Conservation (phyloP, 2,797 vertebrate species). For the Synanceia verrucosa region DNA sequence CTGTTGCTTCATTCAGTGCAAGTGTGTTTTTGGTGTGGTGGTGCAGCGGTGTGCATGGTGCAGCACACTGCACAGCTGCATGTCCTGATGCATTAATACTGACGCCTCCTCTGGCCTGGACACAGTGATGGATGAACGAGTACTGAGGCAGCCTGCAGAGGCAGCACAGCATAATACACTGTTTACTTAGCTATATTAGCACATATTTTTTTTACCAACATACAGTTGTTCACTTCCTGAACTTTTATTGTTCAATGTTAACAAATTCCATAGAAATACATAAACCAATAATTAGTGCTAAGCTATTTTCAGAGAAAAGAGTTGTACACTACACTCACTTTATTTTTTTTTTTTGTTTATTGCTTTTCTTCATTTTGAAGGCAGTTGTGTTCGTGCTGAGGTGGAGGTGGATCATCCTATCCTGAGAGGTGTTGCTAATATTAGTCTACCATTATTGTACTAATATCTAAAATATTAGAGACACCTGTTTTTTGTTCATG, state of each 20-base stretch:
- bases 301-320: neutral
- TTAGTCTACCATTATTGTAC: neutral
- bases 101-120: slow-evolving; percentile 57
- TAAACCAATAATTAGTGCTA: neutral
- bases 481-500: neutral
- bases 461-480: too few relatives aligned
- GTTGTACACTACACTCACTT: neutral
- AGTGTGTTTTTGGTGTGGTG: slow-evolving; percentile 13
- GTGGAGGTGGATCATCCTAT: neutral
- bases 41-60: slow-evolving; percentile 38
- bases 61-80: slow-evolving; percentile 62
- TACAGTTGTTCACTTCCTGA: too few relatives aligned
- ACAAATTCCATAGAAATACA: neutral
- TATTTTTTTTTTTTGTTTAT: neutral
- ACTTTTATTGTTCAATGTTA: neutral
- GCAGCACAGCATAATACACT: neutral
- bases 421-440: neutral
- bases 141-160: neutral
- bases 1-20: slow-evolving; percentile 62
- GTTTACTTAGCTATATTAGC: too few relatives aligned
- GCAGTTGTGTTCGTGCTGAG: too few relatives aligned
- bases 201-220: too few relatives aligned
- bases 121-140: neutral
- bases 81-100: slow-evolving; percentile 65
- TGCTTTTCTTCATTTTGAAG: neutral